A percentile compares a stretch with the other conserved stretches of the same genome.
These are phyloP conservation scores for Drosophila melanica DNA, from an alignment of 1,140 invertebrate species.

Conservation along the genomic window DNA sequence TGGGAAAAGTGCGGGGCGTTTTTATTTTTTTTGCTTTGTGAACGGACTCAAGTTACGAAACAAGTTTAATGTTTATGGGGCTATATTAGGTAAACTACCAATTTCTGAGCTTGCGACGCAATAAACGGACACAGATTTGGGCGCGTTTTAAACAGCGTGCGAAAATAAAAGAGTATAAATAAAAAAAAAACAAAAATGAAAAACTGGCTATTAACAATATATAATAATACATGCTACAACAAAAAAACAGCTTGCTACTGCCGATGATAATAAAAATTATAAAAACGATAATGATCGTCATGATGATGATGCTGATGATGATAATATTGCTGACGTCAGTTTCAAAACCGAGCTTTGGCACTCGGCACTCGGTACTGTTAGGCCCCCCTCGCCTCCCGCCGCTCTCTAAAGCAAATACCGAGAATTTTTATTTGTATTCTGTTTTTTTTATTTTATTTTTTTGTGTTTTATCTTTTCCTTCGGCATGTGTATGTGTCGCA, in stretches of 20 bases:
- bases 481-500: constrained; percentile 7
- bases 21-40: not conserved
- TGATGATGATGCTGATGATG: constrained; percentile 8
- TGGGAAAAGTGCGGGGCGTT: not conserved
- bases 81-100: not conserved
- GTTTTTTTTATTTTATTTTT: no score
- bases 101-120: not conserved
- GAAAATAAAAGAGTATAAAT: constrained; percentile 3
- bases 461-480: no score
- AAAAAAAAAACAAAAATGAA: not conserved
- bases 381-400: no score
- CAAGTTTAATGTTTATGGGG: not conserved
- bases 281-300: not conserved
- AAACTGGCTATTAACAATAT: not conserved
- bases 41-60: not conserved
- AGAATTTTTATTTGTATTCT: no score
- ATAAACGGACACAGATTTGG: constrained; percentile 6
- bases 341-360: not conserved
- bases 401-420: no score
- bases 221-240: not conserved
- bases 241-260: constrained; percentile 3
- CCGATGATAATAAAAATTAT: not conserved
- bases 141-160: constrained; percentile 1
- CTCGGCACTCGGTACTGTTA: no score
- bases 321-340: constrained; percentile 26